phyloP scores from a whole-genome alignment of 1,140 invertebrate species.

The Gonatopus flavifemur region DNA sequence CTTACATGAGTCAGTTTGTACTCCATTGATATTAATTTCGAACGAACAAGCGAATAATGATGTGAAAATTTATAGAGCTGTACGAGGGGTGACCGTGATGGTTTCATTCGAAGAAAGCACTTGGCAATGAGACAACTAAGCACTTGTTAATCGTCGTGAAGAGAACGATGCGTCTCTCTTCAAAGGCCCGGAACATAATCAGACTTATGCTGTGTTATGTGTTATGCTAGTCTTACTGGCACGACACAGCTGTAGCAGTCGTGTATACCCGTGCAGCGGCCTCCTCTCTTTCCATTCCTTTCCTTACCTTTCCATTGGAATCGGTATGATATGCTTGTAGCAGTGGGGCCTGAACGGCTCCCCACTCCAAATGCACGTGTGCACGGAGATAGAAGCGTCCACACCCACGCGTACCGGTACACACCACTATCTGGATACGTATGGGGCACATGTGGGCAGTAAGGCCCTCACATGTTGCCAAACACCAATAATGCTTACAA shows the following conservation, averaged over 20 bases:
- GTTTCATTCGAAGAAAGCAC: no score
- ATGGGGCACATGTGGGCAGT: constrained; percentile 9
- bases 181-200: constrained; percentile 34
- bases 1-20: no score
- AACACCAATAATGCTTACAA: no score
- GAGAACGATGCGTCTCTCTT: neutral
- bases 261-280: no score
- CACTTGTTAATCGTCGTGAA: neutral
- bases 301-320: constrained; percentile 27
- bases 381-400: constrained; percentile 5
- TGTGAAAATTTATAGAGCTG: no score
- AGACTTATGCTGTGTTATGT: no score
- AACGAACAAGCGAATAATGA: no score
- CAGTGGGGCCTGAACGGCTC: constrained; percentile 14
- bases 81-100: no score
- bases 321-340: constrained; percentile 3
- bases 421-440: constrained; percentile 33
- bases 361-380: constrained; percentile 16
- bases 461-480: no score
- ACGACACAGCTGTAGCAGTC: constrained; percentile 27
- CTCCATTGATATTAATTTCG: no score
- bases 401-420: constrained; percentile 36
- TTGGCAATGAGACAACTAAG: no score
- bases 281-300: constrained; percentile 27
- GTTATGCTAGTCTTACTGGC: no score